Evolutionary conservation across 2,888 invertebrate species (phyloP), one percentile per base, ranked within the genome.

Genomic region (Drepanosiphum platanoidis): DNA sequence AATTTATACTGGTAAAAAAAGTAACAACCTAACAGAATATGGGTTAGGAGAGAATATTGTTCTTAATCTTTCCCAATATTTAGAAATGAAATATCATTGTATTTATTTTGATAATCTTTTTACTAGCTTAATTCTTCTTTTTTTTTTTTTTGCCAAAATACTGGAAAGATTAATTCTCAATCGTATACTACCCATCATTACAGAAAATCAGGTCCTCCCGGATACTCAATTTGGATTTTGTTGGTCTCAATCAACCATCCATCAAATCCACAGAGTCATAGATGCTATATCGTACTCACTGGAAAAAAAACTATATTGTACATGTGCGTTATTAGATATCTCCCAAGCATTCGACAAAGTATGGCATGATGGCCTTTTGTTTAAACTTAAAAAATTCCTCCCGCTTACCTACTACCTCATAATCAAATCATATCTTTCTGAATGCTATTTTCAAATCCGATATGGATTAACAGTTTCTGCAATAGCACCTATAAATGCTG

Each of bases 41-140:
- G 86, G 86, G 13, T 66, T 87, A 30, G 86, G 87, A n/a, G 86
- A 87, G 82, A 77, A 84, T 32, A 86, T 87, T 30, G 86, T 87
- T 22, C 22, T 66, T 15, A 15, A 30, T 13, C 22, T 66, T 13
- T 22, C 30, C 22, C 66, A 30, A 30, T 13, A 27, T 30, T 32
- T 66, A 74, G 32, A 74, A 74, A 30, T 46, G 0, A 9, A 18
- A 74, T 46, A 5, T 32, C 42, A 74, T 74, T 74, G 74, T 32
- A 5, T 74, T 32, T 74, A 22, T 32, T 74, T 74, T 74, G 74
- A 74, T 32, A 52, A 74, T 9, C 52, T 74, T 52, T 74, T 74
- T 32, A 74, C 46, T 34, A 74, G 74, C n/a, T 46, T 74, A n/a
- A n/a, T n/a, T n/a, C n/a, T n/a, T n/a, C n/a, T 52, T 52, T 52